phyloP scores from a whole-genome alignment of 2,797 vertebrate genomes.

The Enteromius anoplus region DNA sequence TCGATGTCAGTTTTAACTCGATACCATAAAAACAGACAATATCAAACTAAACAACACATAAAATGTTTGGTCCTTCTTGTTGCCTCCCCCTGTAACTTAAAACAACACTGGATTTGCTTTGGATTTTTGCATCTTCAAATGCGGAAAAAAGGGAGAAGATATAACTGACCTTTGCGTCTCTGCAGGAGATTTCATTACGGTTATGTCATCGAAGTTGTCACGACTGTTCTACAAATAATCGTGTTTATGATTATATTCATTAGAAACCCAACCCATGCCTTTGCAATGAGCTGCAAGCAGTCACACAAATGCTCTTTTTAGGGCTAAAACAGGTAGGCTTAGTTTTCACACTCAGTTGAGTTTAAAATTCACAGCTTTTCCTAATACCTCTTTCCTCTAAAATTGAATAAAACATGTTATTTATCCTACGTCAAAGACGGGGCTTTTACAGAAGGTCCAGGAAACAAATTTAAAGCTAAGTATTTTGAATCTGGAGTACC shows the following conservation, averaged over 20 bases:
- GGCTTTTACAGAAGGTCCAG: no score
- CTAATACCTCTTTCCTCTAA: neutral
- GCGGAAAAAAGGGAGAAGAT: neutral
- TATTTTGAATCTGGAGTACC: neutral
- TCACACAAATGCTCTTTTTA: neutral
- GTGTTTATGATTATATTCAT: neutral
- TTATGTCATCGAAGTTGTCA: neutral
- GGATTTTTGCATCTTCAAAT: neutral
- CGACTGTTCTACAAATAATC: neutral
- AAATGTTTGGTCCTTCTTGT: neutral
- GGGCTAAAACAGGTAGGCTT: neutral
- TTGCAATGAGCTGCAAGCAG: neutral
- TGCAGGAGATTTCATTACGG: neutral
- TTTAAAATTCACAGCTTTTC: neutral
- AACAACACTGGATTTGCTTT: neutral
- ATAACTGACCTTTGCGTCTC: neutral
- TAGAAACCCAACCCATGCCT: neutral
- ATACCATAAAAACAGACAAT: neutral
- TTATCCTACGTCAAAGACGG: slow-evolving; percentile 6
- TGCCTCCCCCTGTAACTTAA: neutral
- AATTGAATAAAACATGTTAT: slow-evolving; percentile 5
- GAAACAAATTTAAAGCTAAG: neutral
- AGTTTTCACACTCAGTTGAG: neutral
- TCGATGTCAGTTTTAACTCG: neutral
- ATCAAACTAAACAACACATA: neutral